Base-by-base conservation (phyloP, 2,113 vertebrate species). In the Willisornis vidua region DNA sequence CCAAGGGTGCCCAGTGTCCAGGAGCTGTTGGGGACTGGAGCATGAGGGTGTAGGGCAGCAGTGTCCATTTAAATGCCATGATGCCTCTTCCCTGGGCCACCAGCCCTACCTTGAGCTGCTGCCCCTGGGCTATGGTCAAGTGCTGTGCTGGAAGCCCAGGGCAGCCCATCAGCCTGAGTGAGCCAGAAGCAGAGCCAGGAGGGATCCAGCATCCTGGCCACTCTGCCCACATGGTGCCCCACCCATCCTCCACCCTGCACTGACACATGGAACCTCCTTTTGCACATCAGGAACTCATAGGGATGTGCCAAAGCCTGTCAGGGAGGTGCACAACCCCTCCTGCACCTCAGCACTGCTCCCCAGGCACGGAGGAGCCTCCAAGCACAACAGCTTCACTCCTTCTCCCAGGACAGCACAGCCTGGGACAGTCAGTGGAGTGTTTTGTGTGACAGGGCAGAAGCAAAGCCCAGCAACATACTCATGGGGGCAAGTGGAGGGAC, bases 361-460 rank as follows among this genome's bases (percentile, higher is more conserved):
- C 2, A 28, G 58, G 82, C 22, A 49, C 9, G 75, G 85, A 68
- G 39, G 48, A 74, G 31, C 73, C 80, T 35, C 8, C 1, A 62
- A 80, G 67, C 31, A 33, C 72, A 26, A 66, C 54, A 22, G 39
- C 31, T 89, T 72, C 76, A 24, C 28, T 54, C 81, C 59, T 77
- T 67, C 45, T 62, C 52, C 26, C 35, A 59, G 19, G 52, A 78
- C 26, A 79, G 55, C 14, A 3, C 15, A 67, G 74, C 28, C 7
- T 3, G 61, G 78, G 11, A 51, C 24, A 93, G 68, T 62, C 82
- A 23, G 43, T 61, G 41, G 28, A 78, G 87, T 13, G 48, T 52
- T 67, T 51, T 41, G 41, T 13, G 45, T 72, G 89, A 54, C 61
- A 74, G 82, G 91, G 77, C 74, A 75, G 85, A 90, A 92, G 80